Conservation (phyloP, 2,888 invertebrate genomes). For the Neelides folsomi region DNA sequence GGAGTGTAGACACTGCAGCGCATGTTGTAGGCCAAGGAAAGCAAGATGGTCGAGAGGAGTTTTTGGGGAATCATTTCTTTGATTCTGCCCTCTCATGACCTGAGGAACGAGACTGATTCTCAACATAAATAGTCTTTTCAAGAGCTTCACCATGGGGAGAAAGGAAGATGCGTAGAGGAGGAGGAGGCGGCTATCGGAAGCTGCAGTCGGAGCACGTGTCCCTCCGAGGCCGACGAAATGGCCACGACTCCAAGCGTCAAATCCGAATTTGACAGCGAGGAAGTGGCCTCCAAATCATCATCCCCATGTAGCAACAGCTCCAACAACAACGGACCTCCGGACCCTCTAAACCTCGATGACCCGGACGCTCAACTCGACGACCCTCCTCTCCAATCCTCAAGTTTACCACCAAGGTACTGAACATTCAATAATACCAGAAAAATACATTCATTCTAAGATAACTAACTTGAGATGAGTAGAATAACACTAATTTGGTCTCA, state of each 20-base stretch:
- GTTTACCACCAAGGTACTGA: constrained; percentile 32
- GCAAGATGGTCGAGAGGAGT: constrained; percentile 18
- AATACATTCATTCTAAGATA: background rate
- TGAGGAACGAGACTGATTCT: constrained; percentile 17
- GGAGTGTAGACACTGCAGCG: constrained; percentile 6
- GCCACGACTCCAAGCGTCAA: constrained; percentile 17
- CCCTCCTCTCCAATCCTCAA: constrained; percentile 21
- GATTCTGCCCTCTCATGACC: constrained; percentile 14
- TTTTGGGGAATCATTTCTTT: constrained; percentile 11
- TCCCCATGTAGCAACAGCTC: constrained; percentile 2
- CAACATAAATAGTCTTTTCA: constrained; percentile 17
- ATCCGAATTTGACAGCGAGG: constrained; percentile 18
- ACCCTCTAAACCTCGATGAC: constrained; percentile 1
- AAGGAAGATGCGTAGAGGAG: constrained; percentile 10
- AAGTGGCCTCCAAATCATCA: background rate
- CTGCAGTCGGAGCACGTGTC: constrained; percentile 8
- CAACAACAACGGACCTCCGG: background rate
- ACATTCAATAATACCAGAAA: no score
- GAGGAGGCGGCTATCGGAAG: constrained; percentile 15
- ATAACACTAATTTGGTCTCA: background rate
- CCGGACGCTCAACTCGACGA: constrained; percentile 7
- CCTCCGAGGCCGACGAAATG: constrained; percentile 12
- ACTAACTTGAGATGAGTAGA: background rate
- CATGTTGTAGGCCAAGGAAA: constrained; percentile 32
- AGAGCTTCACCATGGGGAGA: constrained; percentile 18